Percentiles rank a stretch among this genome's conserved stretches.
Conservation (phyloP, 92 coral and sea anemone species). For the Montipora capitata region DNA sequence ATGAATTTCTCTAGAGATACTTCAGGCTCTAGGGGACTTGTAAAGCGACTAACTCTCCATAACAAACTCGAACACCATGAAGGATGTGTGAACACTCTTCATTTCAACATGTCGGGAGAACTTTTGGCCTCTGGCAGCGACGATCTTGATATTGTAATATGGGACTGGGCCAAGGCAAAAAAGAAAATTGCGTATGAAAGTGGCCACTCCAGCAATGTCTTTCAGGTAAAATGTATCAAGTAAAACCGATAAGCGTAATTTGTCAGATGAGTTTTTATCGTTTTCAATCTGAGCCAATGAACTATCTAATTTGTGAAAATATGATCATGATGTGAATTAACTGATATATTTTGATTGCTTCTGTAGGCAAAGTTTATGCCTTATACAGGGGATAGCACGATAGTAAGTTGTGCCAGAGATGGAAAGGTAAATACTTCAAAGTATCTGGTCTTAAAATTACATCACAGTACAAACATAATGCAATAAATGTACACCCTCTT, state of each 20-base stretch:
- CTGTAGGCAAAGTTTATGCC: slow-evolving; percentile 99
- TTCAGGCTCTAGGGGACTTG: slow-evolving; percentile 87
- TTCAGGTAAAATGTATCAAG: slow-evolving; percentile 77
- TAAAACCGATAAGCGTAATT: too few relatives aligned
- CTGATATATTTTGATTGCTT: neutral
- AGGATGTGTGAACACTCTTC: slow-evolving; percentile 98
- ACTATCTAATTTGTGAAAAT: neutral
- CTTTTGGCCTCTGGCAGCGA: slow-evolving; percentile 97
- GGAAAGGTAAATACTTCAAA: slow-evolving; percentile 79
- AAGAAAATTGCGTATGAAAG: slow-evolving; percentile 90
- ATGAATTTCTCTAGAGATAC: slow-evolving; percentile 85
- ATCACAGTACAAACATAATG: too few relatives aligned
- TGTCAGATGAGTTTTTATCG: too few relatives aligned
- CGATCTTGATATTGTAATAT: slow-evolving; percentile 92
- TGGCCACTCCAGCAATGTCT: slow-evolving; percentile 98
- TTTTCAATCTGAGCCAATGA: neutral
- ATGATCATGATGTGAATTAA: neutral
- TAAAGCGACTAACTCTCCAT: slow-evolving; percentile 83
- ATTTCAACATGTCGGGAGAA: slow-evolving; percentile 93
- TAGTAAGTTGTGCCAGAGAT: slow-evolving; percentile 98
- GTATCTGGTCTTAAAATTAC: neutral
- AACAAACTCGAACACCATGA: slow-evolving; percentile 86
- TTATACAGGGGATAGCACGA: slow-evolving; percentile 86
- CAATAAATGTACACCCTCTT: too few relatives aligned
- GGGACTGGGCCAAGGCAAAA: slow-evolving; percentile 99